Evolutionary conservation across 2,113 vertebrate species (phyloP).

Genomic region (Opisthocomus hoazin): DNA sequence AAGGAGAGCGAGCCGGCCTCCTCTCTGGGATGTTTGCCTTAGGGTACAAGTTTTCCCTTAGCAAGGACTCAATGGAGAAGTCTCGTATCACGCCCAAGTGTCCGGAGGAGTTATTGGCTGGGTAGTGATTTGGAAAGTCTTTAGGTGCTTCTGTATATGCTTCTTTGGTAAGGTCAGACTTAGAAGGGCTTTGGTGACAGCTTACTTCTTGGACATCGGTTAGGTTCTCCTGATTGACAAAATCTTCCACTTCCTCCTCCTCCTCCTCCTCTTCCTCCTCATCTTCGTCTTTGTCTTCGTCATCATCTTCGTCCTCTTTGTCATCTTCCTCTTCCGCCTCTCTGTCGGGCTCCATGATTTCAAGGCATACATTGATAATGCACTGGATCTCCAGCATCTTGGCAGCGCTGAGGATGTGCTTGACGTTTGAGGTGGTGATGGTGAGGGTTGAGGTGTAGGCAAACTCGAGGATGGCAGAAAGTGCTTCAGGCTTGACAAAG

Average conservation of each 20-base stretch:
- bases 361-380: constrained; percentile 92
- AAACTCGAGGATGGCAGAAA: constrained; percentile 96
- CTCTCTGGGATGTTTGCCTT: constrained; percentile 83
- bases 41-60: constrained; percentile 92
- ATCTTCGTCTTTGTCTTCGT: constrained; percentile 72
- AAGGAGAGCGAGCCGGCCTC: constrained; percentile 82
- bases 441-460: constrained; percentile 98
- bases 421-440: constrained; percentile 90
- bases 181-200: constrained; percentile 83
- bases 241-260: constrained; percentile 79
- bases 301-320: constrained; percentile 68
- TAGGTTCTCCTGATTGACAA: constrained; percentile 72
- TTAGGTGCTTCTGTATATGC: constrained; percentile 65
- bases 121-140: constrained; percentile 73
- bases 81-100: constrained; percentile 83
- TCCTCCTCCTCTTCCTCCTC: constrained; percentile 87
- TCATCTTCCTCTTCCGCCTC: constrained; percentile 72
- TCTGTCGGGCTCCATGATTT: constrained; percentile 90
- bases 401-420: constrained; percentile 92
- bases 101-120: constrained; percentile 56
- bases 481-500: constrained; percentile 92
- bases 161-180: constrained; percentile 74
- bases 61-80: constrained; percentile 93
- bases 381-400: constrained; percentile 96
- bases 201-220: constrained; percentile 67